These are phyloP conservation scores for Eilema caniola DNA, from an alignment of 2,888 invertebrate species.

Conservation along the genomic window DNA sequence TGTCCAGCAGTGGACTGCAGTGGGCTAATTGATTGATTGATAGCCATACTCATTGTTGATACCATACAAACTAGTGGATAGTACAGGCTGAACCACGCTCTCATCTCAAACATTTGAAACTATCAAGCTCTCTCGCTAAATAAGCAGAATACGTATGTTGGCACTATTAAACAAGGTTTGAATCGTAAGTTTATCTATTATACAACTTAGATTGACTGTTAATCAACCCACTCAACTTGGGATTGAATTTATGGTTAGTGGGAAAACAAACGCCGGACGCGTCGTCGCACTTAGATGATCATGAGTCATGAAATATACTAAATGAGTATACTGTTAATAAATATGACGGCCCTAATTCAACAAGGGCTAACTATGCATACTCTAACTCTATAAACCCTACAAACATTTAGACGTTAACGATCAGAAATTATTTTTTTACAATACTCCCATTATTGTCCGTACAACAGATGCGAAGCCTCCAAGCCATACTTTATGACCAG, in stretches of 20 bases:
- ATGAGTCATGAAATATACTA: too few relatives aligned
- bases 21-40: too few relatives aligned
- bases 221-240: constrained; percentile 5
- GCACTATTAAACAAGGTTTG: neutral
- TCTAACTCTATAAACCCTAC: too few relatives aligned
- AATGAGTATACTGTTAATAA: too few relatives aligned
- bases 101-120: neutral
- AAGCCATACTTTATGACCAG: neutral
- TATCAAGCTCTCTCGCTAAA: neutral
- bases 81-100: neutral
- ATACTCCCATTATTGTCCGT: too few relatives aligned
- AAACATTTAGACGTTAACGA: too few relatives aligned
- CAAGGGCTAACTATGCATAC: too few relatives aligned
- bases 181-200: constrained; percentile 5
- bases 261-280: neutral
- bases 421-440: too few relatives aligned
- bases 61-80: neutral
- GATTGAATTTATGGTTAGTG: neutral
- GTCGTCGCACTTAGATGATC: neutral
- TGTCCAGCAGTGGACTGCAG: too few relatives aligned
- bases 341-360: too few relatives aligned
- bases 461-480: too few relatives aligned
- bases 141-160: neutral
- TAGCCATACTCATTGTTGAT: neutral
- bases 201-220: constrained; percentile 8